These are phyloP conservation scores for Agrochola lota DNA, from an alignment of 2,888 invertebrate genomes.

Conservation along the genomic window DNA sequence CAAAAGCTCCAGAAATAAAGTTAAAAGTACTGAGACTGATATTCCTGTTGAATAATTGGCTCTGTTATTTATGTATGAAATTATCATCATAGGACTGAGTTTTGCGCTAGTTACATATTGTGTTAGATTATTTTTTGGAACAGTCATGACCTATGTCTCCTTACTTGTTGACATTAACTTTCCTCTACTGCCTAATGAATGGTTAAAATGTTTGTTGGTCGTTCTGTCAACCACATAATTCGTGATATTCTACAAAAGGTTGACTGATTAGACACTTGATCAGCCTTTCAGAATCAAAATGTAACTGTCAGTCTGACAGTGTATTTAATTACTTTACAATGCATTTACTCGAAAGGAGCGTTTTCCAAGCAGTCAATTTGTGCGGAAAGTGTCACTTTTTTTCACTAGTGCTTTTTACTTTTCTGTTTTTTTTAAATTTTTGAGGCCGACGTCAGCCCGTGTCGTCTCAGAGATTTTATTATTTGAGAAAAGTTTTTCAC, in stretches of 20 bases:
- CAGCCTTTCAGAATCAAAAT: not conserved
- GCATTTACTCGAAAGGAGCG: too few relatives aligned
- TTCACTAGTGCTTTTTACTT: too few relatives aligned
- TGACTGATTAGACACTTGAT: not conserved
- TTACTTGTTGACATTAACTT: not conserved
- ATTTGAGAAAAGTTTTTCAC: too few relatives aligned
- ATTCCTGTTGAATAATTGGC: not conserved
- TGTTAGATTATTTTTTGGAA: not conserved
- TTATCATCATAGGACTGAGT: not conserved
- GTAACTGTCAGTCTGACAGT: not conserved
- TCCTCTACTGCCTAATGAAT: not conserved
- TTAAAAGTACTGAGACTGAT: not conserved
- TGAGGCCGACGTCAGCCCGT: too few relatives aligned
- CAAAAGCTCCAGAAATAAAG: not conserved
- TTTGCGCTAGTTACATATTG: not conserved
- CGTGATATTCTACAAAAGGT: not conserved
- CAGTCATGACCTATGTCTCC: not conserved
- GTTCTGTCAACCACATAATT: not conserved
- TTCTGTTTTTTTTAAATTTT: too few relatives aligned
- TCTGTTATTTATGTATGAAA: not conserved
- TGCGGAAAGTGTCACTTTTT: too few relatives aligned
- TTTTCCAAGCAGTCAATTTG: too few relatives aligned
- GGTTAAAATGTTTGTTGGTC: too few relatives aligned
- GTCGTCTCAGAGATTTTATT: too few relatives aligned
- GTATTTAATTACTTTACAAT: too few relatives aligned